Evolutionary conservation across 2,113 vertebrate genomes (phyloP).

Genomic region (Myotis yumanensis): DNA sequence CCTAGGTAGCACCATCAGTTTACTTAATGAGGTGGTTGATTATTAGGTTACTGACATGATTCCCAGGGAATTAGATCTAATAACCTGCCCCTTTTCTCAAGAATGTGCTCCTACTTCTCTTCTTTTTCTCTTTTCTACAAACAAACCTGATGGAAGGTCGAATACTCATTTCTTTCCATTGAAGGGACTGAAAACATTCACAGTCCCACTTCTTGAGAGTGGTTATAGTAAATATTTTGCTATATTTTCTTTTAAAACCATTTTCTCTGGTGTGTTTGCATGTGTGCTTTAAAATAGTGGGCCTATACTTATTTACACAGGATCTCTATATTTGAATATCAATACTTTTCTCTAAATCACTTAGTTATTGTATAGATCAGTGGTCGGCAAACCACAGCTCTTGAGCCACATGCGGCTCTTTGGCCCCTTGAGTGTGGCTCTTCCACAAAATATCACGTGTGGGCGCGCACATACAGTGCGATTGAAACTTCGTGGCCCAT

Average conservation of each 20-base stretch:
- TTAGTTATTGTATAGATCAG: background rate
- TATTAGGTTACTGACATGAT: background rate
- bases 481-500: too few relatives aligned
- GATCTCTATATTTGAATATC: background rate
- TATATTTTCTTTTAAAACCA: conserved; percentile 40
- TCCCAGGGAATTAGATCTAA: background rate
- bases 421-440: too few relatives aligned
- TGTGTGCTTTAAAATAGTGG: background rate
- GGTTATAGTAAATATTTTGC: conserved; percentile 10
- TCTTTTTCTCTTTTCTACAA: background rate
- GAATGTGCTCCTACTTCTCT: background rate
- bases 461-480: too few relatives aligned
- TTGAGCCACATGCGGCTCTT: too few relatives aligned
- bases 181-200: conserved; percentile 14
- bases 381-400: too few relatives aligned
- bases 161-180: background rate
- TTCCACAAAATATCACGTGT: too few relatives aligned
- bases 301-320: background rate
- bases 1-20: background rate
- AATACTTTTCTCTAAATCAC: background rate
- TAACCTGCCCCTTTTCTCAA: background rate
- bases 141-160: background rate
- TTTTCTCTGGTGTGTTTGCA: background rate
- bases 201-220: background rate
- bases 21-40: background rate